Conservation (phyloP, 2,113 vertebrate species). For the Desmodus rotundus region DNA sequence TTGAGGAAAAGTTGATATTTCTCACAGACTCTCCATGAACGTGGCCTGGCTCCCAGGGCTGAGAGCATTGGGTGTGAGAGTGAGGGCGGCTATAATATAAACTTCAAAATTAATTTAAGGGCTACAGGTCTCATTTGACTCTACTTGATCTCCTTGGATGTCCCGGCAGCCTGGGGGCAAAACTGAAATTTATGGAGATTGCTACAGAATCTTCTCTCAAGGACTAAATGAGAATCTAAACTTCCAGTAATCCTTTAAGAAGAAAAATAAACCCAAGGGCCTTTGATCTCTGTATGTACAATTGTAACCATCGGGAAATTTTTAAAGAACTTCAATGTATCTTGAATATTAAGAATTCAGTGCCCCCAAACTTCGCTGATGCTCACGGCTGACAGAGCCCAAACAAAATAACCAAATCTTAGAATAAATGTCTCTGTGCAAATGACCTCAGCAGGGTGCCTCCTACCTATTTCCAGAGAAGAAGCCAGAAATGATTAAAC, state of each 20-base stretch:
- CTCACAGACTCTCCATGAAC: neutral
- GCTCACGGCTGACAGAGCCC: neutral
- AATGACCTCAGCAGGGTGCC: neutral
- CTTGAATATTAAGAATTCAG: constrained; percentile 7
- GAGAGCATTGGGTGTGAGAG: neutral
- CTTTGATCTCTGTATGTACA: neutral
- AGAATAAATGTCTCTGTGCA: neutral
- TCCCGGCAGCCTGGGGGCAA: neutral
- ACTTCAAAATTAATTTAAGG: neutral
- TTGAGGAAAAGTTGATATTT: neutral
- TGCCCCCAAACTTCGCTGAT: neutral
- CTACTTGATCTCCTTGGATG: neutral
- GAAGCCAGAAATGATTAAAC: constrained; percentile 42
- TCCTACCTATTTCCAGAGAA: neutral
- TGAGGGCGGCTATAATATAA: neutral
- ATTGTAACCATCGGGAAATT: constrained; percentile 4
- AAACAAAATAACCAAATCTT: constrained; percentile 19
- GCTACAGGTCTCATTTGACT: neutral
- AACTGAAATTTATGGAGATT: constrained; percentile 22
- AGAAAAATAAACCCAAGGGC: neutral
- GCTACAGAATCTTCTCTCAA: neutral
- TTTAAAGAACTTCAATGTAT: neutral
- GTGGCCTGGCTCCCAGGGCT: neutral
- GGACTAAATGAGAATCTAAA: constrained; percentile 22
- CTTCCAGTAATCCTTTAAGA: constrained; percentile 21